Evolutionary conservation across 1,140 invertebrate species (phyloP), one percentile per base, ranked within the genome.

Genomic region (Wasmannia auropunctata): DNA sequence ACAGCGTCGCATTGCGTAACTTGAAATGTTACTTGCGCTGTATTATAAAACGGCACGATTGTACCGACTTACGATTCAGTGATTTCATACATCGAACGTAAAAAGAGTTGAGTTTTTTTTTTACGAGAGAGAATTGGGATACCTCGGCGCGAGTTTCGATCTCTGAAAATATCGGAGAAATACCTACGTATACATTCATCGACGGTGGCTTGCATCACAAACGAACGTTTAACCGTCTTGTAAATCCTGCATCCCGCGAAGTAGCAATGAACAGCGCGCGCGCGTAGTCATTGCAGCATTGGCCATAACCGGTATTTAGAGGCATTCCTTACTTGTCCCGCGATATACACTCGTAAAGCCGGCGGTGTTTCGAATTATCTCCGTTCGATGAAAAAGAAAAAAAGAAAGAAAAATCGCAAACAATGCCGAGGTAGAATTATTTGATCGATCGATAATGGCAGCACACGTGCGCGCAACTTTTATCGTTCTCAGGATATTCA

Each of bases 241-340:
- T 77, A 89, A 89, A 86, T 86, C 56, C 63, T 58, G 70, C 43
- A 86, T 88, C 69, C 72, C 31, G 37, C 46, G 3, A 51, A 19
- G 19, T 56, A 58, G 63, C 74, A 83, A 89, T 70, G 85, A 49
- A 88, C 56, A 56, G 54, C 58, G 67, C 54, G 72, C 43, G 37
- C 34, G 51, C 63, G 49, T 43, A 84, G 80, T 28, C 49, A 62
- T 74, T 77, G 49, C n/a, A n/a, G n/a, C n/a, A n/a, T n/a, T n/a
- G n/a, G 75, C 11, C 46, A 67, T 76, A 88, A 88, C 87, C 84
- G 88, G 87, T 88, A 89, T 88, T 89, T 86, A 90, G 77, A 90
- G 54, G 74, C 88, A 90, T 90, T 89, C 88, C 85, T 79, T 54
- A 25, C 65, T 83, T 85, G 65, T 84, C 46, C 31, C 37, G 74